Percentiles rank a stretch among this genome's conserved stretches.
Conservation (phyloP, 2,888 invertebrate species). For the Drosophila multiciliata region DNA sequence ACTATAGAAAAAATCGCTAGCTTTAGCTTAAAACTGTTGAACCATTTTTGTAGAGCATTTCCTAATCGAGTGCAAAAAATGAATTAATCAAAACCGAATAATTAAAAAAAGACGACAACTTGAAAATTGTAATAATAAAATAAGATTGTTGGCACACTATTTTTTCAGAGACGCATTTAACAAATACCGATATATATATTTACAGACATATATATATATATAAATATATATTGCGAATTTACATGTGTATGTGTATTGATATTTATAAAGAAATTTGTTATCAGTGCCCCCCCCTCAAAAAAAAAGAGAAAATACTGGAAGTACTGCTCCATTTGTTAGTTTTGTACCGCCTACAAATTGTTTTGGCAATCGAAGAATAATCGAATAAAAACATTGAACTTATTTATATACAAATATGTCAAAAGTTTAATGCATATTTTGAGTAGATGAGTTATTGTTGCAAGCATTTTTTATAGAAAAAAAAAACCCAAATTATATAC, state of each 20-base stretch:
- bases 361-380: conserved; percentile 64
- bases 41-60: conserved; percentile 42
- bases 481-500: conserved; percentile 24
- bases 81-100: conserved; percentile 47
- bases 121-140: conserved; percentile 19
- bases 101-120: conserved; percentile 11
- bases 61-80: conserved; percentile 29
- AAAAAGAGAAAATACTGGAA: conserved; percentile 11
- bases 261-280: conserved; percentile 64
- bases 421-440: conserved; percentile 59
- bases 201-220: conserved; percentile 47
- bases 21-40: conserved; percentile 61
- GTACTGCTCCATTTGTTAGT: conserved; percentile 63
- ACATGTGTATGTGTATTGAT: conserved; percentile 50
- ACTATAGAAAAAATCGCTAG: conserved; percentile 15
- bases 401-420: conserved; percentile 26
- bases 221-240: conserved; percentile 41
- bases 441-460: conserved; percentile 72
- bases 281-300: conserved; percentile 34
- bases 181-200: conserved; percentile 60
- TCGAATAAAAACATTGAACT: conserved; percentile 38
- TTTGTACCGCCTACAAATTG: conserved; percentile 58
- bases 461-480: conserved; percentile 63
- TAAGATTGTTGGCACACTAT: conserved; percentile 66
- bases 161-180: conserved; percentile 79